phyloP scores from a whole-genome alignment of 2,113 vertebrate genomes.

The Speoplatyrhinus poulsoni region DNA sequence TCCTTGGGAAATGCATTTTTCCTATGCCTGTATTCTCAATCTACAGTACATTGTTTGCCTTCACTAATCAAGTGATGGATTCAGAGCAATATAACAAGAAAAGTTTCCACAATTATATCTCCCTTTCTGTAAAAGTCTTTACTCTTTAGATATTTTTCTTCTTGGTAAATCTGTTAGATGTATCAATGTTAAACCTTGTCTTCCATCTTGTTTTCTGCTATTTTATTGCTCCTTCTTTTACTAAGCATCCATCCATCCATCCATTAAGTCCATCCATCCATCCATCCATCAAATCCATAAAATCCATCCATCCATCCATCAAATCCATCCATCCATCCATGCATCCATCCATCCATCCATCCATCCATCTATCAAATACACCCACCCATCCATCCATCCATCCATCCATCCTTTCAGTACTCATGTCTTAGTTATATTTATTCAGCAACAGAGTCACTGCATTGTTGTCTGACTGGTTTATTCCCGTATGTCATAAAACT shows the following conservation, averaged over 20 bases:
- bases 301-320: background rate
- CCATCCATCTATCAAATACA: background rate
- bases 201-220: conserved; percentile 47
- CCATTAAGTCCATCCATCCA: no score
- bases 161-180: conserved; percentile 3
- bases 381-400: no score
- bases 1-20: conserved; percentile 11
- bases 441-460: conserved; percentile 80
- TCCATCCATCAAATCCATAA: background rate
- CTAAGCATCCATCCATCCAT: background rate
- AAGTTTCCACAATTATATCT: background rate
- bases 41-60: background rate
- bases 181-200: conserved; percentile 31
- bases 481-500: conserved; percentile 80
- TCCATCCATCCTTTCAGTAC: conserved; percentile 72
- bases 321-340: background rate
- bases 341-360: background rate
- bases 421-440: conserved; percentile 84
- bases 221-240: conserved; percentile 25
- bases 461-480: conserved; percentile 84
- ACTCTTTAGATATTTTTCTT: background rate
- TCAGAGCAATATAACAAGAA: background rate
- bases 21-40: background rate
- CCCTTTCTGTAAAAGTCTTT: background rate
- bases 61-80: background rate